Conservation (phyloP, 2,888 invertebrate genomes). For the Cheiracanthium punctorium region DNA sequence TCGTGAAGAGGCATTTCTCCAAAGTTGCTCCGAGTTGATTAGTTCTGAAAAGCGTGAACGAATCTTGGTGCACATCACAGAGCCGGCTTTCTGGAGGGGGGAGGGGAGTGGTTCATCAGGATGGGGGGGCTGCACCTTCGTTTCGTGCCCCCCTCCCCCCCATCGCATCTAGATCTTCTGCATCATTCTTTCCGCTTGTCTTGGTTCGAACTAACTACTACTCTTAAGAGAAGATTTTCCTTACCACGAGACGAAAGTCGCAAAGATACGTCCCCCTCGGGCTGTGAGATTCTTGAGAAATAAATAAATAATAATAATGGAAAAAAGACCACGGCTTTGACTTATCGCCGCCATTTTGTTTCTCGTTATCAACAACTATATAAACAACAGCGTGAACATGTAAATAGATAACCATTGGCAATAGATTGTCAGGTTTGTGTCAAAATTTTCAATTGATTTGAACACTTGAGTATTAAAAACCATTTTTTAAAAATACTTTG, state of each 20-base stretch:
- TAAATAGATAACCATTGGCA: too few species aligned
- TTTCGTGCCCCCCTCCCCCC: neutral
- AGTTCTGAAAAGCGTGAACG: conserved; percentile 68
- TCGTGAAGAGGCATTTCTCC: conserved; percentile 51
- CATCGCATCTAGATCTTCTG: conserved; percentile 51
- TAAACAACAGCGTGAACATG: too few species aligned
- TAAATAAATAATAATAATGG: neutral
- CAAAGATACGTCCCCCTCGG: neutral
- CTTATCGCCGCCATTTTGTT: conserved; percentile 11
- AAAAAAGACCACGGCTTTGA: neutral
- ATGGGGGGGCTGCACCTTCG: neutral
- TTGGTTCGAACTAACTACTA: conserved; percentile 66
- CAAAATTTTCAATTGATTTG: too few species aligned
- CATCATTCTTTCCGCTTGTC: conserved; percentile 70
- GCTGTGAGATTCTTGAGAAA: neutral
- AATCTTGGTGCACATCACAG: conserved; percentile 62
- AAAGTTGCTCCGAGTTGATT: conserved; percentile 60
- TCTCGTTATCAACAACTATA: neutral
- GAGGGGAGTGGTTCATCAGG: neutral
- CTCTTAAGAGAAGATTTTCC: conserved; percentile 55
- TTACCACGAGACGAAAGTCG: conserved; percentile 25
- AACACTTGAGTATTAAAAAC: too few species aligned
- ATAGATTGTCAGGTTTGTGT: too few species aligned
- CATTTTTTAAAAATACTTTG: too few species aligned
- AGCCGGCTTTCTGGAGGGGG: conserved; percentile 23